These are phyloP conservation scores for Diarsia rubi DNA, from an alignment of 2,888 invertebrate species.

Conservation along the genomic window DNA sequence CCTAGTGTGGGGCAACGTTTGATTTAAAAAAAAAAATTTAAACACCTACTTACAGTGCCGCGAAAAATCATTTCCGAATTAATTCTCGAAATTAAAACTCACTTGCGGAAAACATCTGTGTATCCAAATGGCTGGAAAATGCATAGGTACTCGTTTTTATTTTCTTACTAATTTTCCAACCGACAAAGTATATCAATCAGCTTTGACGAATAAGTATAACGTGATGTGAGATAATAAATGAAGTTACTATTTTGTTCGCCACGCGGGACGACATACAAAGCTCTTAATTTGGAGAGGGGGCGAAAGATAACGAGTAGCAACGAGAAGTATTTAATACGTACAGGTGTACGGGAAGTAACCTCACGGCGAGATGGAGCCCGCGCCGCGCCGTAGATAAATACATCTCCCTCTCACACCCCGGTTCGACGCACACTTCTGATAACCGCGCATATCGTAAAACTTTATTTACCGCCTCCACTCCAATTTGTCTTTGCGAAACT, in stretches of 20 bases:
- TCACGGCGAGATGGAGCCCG: slow-evolving; percentile 71
- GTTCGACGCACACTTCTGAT: slow-evolving; percentile 82
- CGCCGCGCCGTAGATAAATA: slow-evolving; percentile 78
- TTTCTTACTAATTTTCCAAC: slow-evolving; percentile 27
- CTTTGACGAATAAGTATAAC: slow-evolving; percentile 46
- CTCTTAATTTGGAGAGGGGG: slow-evolving; percentile 79
- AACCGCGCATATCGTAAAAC: slow-evolving; percentile 88
- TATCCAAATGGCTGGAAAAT: neutral
- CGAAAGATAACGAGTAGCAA: slow-evolving; percentile 80
- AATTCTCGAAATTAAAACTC: neutral
- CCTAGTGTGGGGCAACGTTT: no score
- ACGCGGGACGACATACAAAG: slow-evolving; percentile 71
- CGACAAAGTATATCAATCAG: slow-evolving; percentile 48
- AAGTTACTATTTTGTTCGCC: slow-evolving; percentile 68
- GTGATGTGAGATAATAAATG: slow-evolving; percentile 65
- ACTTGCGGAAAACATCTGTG: neutral
- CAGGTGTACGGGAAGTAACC: slow-evolving; percentile 77
- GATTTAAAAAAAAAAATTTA: no score
- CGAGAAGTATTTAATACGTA: slow-evolving; percentile 77
- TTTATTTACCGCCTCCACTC: slow-evolving; percentile 86
- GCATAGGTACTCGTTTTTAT: neutral
- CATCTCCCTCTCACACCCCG: slow-evolving; percentile 72
- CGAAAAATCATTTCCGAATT: slow-evolving; percentile 2
- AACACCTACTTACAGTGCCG: neutral
- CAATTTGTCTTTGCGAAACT: slow-evolving; percentile 86